Conservation (phyloP, 2,888 invertebrate genomes). For the Lamellibrachia columna region DNA sequence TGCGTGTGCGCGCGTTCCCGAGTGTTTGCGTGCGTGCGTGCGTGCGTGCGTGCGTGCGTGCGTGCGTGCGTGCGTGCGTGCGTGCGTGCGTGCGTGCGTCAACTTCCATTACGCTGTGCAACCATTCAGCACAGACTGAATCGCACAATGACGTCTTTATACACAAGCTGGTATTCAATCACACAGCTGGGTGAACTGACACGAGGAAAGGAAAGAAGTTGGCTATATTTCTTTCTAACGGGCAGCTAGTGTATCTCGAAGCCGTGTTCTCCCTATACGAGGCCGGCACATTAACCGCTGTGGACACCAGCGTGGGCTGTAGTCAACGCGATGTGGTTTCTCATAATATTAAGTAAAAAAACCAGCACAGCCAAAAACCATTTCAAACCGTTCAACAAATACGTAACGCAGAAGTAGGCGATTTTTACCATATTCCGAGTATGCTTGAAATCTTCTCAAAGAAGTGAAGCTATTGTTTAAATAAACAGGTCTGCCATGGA, state of each 20-base stretch:
- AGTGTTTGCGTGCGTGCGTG: not conserved
- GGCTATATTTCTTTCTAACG: not conserved
- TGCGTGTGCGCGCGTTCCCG: not conserved
- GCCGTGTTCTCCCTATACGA: no score
- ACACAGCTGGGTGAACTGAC: not conserved
- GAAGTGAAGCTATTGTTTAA: no score
- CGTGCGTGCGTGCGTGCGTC: not conserved
- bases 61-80: not conserved
- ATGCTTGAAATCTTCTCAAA: no score
- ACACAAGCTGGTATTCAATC: not conserved
- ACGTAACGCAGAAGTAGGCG: no score
- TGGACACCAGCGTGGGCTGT: no score
- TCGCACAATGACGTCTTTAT: not conserved
- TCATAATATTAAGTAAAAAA: no score
- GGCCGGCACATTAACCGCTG: no score
- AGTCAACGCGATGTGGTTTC: no score
- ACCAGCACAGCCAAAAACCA: no score
- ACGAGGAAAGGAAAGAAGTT: not conserved
- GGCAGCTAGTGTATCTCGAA: not conserved
- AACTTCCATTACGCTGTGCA: not conserved
- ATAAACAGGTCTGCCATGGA: no score
- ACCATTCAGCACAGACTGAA: not conserved
- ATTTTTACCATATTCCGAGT: no score
- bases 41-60: not conserved
- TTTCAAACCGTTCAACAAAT: no score